Base-by-base conservation (phyloP, 1,140 invertebrate species). In the Matsumurasca onukii region DNA sequence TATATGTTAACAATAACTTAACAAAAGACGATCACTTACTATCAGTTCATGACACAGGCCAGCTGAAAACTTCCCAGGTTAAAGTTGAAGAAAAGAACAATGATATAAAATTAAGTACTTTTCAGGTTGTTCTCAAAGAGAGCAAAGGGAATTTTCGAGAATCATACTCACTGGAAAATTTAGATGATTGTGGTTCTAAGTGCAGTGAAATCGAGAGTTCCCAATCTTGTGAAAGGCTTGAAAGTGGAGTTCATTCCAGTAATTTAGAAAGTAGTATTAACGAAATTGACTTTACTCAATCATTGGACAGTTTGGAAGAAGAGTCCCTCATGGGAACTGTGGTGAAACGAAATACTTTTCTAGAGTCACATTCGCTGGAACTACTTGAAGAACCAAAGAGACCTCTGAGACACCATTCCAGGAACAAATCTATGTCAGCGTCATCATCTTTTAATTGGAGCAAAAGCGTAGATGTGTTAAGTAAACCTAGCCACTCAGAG, bases 331-430 rank as follows among this genome's bases (percentile, higher is more conserved):
- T 68, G 9, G 57, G 70, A 31, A 73, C 73, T 0, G 68, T 72
- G 20, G 57, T 69, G 31, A 71, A 68, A 27, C 69, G 72, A 49
- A 69, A 68, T 61, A 48, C 71, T 29, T 72, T 70, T 31, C 66
- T 63, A 30, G 71, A 76, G 70, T 71, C 71, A 17, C 72, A 74
- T 51, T 76, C 75, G 13, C 62, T 76, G 15, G 75, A 76, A 31
- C 34, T 67, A 5, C 48, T 75, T 1, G 74, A 70, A 25, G 69
- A 70, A 25, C n/a, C 45, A 24, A 48, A 34, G 27, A 73, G 45
- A 55, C 61, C 68, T n/a, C 25, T 24, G 24, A 12, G 45, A 29
- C 62, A 69, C 31, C 73, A 74, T 59, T 25, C 67, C 13, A 70
- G 73, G 70, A 71, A 74, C 51, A 71, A 72, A 63, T 74, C 73